Base-by-base conservation (phyloP, 1,140 invertebrate species). In the Zophobas atratus region DNA sequence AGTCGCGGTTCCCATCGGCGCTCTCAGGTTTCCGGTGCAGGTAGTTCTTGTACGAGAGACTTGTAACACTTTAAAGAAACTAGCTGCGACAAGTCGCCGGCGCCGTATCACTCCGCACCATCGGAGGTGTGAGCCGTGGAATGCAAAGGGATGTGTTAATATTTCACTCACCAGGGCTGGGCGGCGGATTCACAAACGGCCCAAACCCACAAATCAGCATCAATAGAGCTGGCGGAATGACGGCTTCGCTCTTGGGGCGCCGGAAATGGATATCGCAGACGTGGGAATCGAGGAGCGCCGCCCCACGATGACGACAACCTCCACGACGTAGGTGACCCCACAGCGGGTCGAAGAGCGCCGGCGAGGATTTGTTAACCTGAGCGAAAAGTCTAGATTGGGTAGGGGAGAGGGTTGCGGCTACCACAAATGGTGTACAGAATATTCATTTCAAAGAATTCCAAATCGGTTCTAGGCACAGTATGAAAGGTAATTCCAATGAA, bases 91-190 rank as follows among this genome's bases (percentile, higher is more conserved):
- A 77, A 76, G 43, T 74, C 75, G 77, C 75, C 80, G 82, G 81
- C 82, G 82, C 81, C 81, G 72, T 83, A 83, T 83, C 82, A 81
- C 60, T 81, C 79, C 79, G 76, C 82, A 81, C 76, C 79, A 80
- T 81, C 79, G 71, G 75, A 82, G 82, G 82, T 82, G 82, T 78
- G 77, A 80, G 71, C 70, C 70, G 76, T 77, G 78, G 80, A 81
- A 81, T 82, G 81, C 67, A 41, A 76, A 35, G 70, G 57, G 76
- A 79, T 79, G 77, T 79, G 78, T 80, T 81, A 83, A 83, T 83
- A 83, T 81, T 81, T 83, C 82, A 81, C 79, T 81, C 80, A 46
- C 6, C 72, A 72, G n/a, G 39, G 39, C 38, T 67, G 53, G 75
- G 78, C 75, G 77, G 76, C 63, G 63, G 78, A 82, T 78, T 74